Base-by-base conservation (phyloP, 2,113 vertebrate species). In the Dipodomys stephensi region DNA sequence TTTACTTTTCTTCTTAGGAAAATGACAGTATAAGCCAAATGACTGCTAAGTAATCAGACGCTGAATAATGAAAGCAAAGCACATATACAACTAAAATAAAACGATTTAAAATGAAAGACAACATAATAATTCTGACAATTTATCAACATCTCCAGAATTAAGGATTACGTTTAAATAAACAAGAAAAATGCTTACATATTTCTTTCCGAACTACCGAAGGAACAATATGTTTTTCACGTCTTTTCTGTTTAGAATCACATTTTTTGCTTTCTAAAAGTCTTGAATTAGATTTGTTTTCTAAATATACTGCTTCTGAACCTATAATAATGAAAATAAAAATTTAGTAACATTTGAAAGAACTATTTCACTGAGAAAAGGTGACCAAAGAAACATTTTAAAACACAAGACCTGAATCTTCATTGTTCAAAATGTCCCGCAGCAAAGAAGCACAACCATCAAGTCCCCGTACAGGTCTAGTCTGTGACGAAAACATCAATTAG, bases 401-500 rank as follows among this genome's bases (percentile, higher is more conserved):
- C 89, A 76, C 49, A 94, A 95, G 94, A 95, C 87, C 71, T 95
- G 96, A 95, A 94, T 97, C 94, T 94, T 99, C 99, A 73, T 97
- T 98, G 95, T 98, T 98, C 57, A 99, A 98, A 83, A 99, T 98
- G 87, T 96, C 98, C 88, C 97, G 95, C 49, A 99, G 98, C 95
- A 99, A 98, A 94, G 98, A 98, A 57, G 99, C 99, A 98, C 99
- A 99, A 19, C 97, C 98, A 90, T 99, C 99, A 95, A 99, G 98
- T 12, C 98, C 99, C 20, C 96, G 90, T 68, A 99, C 57, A 20
- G 95, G 86, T 73, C 95, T 96, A 62, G 98, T 98, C 99, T 99
- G 94, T 65, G 96, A 71, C 94, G 74, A 97, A 35, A 97, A 93
- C 23, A 91, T 22, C 32, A 87, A 73, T 98, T 72, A 97, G 85